phyloP scores from a whole-genome alignment of 2,797 vertebrate species.

The Sardinella longiceps region DNA sequence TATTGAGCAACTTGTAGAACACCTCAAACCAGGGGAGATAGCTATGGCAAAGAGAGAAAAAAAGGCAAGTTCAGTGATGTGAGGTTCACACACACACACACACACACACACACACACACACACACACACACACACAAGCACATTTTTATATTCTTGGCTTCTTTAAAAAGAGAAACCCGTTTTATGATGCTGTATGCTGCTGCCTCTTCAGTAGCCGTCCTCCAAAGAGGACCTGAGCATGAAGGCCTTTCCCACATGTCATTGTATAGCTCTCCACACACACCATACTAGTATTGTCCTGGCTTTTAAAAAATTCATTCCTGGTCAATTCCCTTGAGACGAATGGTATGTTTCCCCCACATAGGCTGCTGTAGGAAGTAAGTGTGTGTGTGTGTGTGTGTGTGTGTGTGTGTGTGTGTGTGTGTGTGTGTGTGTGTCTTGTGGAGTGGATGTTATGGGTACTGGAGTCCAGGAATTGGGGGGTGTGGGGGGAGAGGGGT shows the following conservation, averaged over 20 bases:
- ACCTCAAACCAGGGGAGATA: constrained; percentile 99
- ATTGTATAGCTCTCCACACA: neutral
- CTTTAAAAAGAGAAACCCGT: neutral
- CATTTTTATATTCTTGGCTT: neutral
- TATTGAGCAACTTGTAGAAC: constrained; percentile 96
- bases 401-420: neutral
- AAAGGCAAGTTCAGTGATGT: neutral
- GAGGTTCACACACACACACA: neutral
- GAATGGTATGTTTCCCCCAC: neutral
- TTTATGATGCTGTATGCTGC: neutral
- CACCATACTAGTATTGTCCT: neutral
- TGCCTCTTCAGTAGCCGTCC: neutral
- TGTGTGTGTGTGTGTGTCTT: neutral
- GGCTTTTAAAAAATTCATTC: neutral
- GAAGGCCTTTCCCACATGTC: neutral
- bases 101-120: no score
- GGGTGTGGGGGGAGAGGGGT: neutral
- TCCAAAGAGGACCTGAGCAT: neutral
- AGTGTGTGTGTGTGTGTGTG: no score
- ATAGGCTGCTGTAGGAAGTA: neutral
- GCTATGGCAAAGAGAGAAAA: constrained; percentile 70
- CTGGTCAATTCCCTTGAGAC: neutral
- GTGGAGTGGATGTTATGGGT: neutral
- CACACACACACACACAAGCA: no score
- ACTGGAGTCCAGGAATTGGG: neutral